Evolutionary conservation across 2,888 invertebrate species (phyloP), one percentile per base, ranked within the genome.

Genomic region (Eilema sororculum): DNA sequence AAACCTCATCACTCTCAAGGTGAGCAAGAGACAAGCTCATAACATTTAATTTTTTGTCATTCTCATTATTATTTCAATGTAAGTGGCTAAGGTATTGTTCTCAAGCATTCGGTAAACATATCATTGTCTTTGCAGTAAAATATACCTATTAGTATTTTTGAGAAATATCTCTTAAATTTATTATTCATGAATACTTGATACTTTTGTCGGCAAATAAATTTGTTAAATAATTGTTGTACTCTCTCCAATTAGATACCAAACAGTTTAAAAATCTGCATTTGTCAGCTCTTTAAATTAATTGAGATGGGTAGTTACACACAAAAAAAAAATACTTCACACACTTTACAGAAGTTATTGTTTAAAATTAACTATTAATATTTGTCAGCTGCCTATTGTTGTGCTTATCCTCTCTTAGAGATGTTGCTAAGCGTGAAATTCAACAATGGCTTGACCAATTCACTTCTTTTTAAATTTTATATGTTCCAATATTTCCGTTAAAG

Each of bases 1-100:
- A 78, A 96, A 97, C 83, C 95, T 98, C 64, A 96, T 96, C 57
- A 96, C 96, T 62, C 94, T 98, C 83, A 97, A 97, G 95, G 98
- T 98, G 93, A 93, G 93, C 87, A 41, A 65, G 71, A 65, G 64
- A 66, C 61, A 68, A 68, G 52, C 28, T 57, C 3, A 65, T 24
- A 10, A 22, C 52, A 13, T 37, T n/a, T 30, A 28, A 30, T 60
- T 33, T n/a, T 25, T 2, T 28, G 13, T 58, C 12, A 13, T 58
- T 24, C 57, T 24, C 28, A 25, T 20, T 46, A 46, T 46, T 46
- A 41, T 41, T 37, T 37, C 12, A 41, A 41, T 41, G 20, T 46
- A 52, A 52, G 9, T 52, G n/a, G n/a, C 20, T n/a, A 9, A 52
- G n/a, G 8, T 52, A n/a, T 20, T 52, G 0, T n/a, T n/a, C 2